Conservation (phyloP, 1,140 invertebrate genomes). For the Drosophila kikkawai region DNA sequence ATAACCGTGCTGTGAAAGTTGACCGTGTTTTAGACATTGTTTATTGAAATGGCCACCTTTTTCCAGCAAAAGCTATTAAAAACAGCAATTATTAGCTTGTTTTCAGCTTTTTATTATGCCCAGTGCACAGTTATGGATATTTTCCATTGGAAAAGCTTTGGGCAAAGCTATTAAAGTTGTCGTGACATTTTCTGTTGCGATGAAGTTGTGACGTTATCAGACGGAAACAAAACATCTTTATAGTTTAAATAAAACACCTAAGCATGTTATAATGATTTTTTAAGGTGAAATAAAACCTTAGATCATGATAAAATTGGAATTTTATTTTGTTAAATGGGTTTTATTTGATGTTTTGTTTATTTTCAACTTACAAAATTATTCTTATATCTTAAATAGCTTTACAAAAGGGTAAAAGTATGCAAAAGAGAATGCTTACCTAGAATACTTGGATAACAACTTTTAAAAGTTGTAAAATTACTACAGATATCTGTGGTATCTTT, state of each 20-base stretch:
- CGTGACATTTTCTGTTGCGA: background rate
- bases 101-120: constrained; percentile 8
- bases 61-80: background rate
- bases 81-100: constrained; percentile 12
- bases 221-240: background rate
- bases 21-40: background rate
- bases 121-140: background rate
- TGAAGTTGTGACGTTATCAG: constrained; percentile 7
- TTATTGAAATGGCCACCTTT: constrained; percentile 4
- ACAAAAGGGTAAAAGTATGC: background rate
- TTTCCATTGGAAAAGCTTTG: constrained; percentile 2
- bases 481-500: background rate
- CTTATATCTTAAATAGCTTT: background rate
- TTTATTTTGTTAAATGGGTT: background rate
- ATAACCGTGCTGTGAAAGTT: background rate
- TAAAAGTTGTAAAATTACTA: too few relatives aligned
- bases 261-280: background rate
- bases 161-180: constrained; percentile 18
- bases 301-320: too few relatives aligned
- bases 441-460: background rate
- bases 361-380: background rate
- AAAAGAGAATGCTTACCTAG: background rate
- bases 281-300: background rate
- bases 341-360: background rate
- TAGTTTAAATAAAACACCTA: background rate